Base-by-base conservation (phyloP, 1,140 invertebrate species). In the Drosophila sp. region DNA sequence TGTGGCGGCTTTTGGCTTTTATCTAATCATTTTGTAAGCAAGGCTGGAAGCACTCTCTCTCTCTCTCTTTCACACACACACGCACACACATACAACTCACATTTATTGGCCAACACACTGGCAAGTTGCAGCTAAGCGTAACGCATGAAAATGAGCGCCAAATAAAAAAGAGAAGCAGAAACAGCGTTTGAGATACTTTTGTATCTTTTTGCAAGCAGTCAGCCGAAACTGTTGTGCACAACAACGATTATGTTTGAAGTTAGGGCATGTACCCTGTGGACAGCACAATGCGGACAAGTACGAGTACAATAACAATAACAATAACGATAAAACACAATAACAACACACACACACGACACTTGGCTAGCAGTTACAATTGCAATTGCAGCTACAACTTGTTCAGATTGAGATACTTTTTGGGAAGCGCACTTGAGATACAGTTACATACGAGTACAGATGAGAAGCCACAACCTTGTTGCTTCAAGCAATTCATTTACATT, bases 11-110 rank as follows among this genome's bases (percentile, higher is more conserved):
- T 61, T 56, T 65, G 62, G 69, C 62, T 78, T 82, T 82, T 75
- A 82, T 78, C 80, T 66, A 78, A 82, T 53, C 79, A 83, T 83
- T 82, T 82, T 82, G 79, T 83, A 78, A 82, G 79, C 79, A 74
- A 73, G 81, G 78, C 59, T 72, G 53, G 16, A 72, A 51, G 29
- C 8, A 66, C 46, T 53, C 13, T 29, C 29, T 36, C 27, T 27
- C 40, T 62, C 13, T 29, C 29, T 36, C 27, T 27, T 32, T 62
- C 53, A 69, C 48, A 34, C 56, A 62, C 53, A 63, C 57, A 48
- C 34, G 59, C 36, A 72, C 56, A 43, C 13, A 11, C 25, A 51
- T 18, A 21, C 25, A 16, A 2, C 32, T 14, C 27, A 45, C 29
- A 57, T 27, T 34, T 27, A 25, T 18, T 14, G 53, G 67, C 18